phyloP scores from a whole-genome alignment of 2,797 vertebrate genomes.

The Ficedula albicollis region DNA sequence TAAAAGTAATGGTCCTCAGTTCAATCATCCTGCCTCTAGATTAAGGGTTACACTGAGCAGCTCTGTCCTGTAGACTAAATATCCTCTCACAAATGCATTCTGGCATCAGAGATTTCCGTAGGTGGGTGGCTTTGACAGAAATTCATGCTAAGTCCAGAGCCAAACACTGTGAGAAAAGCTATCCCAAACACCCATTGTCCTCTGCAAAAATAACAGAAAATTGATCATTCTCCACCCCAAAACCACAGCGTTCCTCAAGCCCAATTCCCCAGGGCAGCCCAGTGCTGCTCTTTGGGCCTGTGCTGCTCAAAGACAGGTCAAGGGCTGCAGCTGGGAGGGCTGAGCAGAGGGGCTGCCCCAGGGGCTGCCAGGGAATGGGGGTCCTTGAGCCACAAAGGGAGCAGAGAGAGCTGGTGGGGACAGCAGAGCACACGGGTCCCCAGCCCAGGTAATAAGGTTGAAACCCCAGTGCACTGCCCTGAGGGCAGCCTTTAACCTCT shows the following conservation, averaged over 20 bases:
- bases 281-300: background rate
- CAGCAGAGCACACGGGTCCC: background rate
- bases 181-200: background rate
- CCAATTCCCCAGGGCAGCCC: background rate
- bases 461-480: background rate
- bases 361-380: background rate
- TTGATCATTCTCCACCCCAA: background rate
- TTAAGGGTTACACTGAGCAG: background rate
- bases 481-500: background rate
- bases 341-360: background rate
- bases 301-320: background rate
- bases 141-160: background rate
- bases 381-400: background rate
- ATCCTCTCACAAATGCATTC: background rate
- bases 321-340: background rate
- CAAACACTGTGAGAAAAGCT: background rate
- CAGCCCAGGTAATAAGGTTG: background rate
- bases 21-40: background rate
- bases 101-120: background rate
- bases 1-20: background rate
- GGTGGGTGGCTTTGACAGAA: slow-evolving; percentile 1
- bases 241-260: background rate
- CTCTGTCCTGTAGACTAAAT: background rate
- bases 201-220: slow-evolving; percentile 22
- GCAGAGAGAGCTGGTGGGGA: rapidly evolving